phyloP scores from a whole-genome alignment of 2,888 invertebrate genomes.

The Noctua comes region DNA sequence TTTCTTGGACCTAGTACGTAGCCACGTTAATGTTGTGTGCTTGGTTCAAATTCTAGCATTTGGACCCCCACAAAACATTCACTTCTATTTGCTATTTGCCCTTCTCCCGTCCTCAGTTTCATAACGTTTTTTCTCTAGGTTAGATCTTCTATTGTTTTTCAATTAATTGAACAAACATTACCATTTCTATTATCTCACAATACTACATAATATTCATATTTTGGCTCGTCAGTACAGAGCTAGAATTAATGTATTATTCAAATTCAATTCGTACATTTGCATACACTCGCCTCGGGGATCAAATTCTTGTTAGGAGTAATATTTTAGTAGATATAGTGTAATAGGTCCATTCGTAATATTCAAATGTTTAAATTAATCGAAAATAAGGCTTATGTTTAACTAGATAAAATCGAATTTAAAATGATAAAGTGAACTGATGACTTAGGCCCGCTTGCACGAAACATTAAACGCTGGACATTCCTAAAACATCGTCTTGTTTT shows the following conservation, averaged over 20 bases:
- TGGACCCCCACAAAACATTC: neutral
- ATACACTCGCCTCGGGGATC: constrained; percentile 25
- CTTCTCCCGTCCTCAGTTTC: constrained; percentile 11
- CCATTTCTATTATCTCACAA: neutral
- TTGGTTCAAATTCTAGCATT: neutral
- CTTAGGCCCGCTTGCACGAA: neutral
- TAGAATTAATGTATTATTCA: constrained; percentile 41
- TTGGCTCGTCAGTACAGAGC: neutral
- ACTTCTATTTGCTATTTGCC: neutral
- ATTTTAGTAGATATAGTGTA: neutral
- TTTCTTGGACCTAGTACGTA: too few species aligned
- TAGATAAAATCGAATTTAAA: neutral
- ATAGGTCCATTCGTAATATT: neutral
- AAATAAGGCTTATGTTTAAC: neutral
- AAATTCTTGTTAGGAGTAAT: constrained; percentile 10
- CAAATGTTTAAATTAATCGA: neutral
- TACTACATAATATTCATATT: constrained; percentile 22
- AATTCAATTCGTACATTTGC: constrained; percentile 52
- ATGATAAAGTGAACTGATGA: neutral
- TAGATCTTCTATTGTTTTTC: constrained; percentile 25
- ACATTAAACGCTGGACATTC: neutral
- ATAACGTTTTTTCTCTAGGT: constrained; percentile 1
- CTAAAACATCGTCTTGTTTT: neutral
- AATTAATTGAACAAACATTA: constrained; percentile 24
- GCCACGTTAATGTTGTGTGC: neutral